Conservation (phyloP, 35 echinoderm and acorn worm species). For the Acanthaster planci region DNA sequence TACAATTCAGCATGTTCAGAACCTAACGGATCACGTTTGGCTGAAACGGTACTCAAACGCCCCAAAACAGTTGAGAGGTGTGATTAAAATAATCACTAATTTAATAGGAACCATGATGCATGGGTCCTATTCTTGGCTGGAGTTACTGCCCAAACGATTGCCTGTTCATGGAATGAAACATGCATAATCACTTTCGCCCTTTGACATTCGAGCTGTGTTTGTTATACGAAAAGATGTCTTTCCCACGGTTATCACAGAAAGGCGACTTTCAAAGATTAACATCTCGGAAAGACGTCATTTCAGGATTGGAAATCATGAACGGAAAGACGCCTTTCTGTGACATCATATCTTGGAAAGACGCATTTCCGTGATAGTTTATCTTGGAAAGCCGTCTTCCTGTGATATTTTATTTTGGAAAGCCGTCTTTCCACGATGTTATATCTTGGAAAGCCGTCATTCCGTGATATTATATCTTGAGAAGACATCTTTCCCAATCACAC, state of each 20-base stretch:
- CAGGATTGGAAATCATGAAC: not conserved
- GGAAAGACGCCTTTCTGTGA: conserved; percentile 8
- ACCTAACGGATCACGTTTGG: too few species aligned
- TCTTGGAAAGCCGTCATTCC: too few species aligned
- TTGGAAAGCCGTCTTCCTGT: conserved; percentile 5
- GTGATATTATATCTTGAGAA: too few species aligned
- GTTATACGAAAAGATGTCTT: not conserved
- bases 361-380: not conserved
- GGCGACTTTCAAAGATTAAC: not conserved
- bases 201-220: not conserved
- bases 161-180: too few species aligned
- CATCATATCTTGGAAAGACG: not conserved
- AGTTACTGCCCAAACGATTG: not conserved
- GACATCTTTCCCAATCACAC: too few species aligned
- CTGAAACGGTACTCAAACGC: too few species aligned
- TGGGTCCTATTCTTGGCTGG: not conserved
- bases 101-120: too few species aligned
- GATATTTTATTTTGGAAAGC: not conserved
- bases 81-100: too few species aligned
- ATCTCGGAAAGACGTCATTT: conserved; percentile 2
- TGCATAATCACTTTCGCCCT: not conserved
- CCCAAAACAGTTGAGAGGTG: too few species aligned
- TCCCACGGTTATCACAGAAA: not conserved
- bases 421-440: too few species aligned
- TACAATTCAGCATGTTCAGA: too few species aligned